These are phyloP conservation scores for Falcaria lacertinaria DNA, from an alignment of 2,888 invertebrate genomes.

Conservation along the genomic window DNA sequence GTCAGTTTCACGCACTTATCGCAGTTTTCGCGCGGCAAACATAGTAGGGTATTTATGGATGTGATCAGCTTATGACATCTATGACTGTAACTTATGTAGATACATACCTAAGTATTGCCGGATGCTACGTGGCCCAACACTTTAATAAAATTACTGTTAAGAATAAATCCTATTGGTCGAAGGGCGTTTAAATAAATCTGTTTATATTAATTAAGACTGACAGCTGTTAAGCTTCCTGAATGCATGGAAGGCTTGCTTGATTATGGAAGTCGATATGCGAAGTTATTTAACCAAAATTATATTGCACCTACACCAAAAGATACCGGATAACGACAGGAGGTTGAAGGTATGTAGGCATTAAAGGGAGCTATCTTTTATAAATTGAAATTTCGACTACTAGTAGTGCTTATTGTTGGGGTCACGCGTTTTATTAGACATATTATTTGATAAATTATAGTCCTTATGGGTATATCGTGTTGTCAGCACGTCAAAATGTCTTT, in stretches of 20 bases:
- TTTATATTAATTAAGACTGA: not conserved
- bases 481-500: no score
- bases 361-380: no score
- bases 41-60: constrained; percentile 28
- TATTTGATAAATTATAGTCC: no score
- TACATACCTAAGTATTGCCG: constrained; percentile 28
- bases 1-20: constrained; percentile 7
- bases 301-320: no score
- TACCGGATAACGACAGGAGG: no score
- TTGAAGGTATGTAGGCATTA: no score
- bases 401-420: no score
- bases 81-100: constrained; percentile 27
- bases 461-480: no score
- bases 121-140: constrained; percentile 26
- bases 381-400: no score
- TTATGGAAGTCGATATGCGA: no score
- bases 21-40: constrained; percentile 24
- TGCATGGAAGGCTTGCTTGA: not conserved
- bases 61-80: constrained; percentile 29
- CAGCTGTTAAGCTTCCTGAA: not conserved
- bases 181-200: not conserved
- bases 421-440: no score
- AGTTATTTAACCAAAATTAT: no score
- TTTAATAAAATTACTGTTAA: constrained; percentile 6
- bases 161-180: not conserved